Conservation (phyloP, 1,140 invertebrate genomes). For the Drosophila busckii region DNA sequence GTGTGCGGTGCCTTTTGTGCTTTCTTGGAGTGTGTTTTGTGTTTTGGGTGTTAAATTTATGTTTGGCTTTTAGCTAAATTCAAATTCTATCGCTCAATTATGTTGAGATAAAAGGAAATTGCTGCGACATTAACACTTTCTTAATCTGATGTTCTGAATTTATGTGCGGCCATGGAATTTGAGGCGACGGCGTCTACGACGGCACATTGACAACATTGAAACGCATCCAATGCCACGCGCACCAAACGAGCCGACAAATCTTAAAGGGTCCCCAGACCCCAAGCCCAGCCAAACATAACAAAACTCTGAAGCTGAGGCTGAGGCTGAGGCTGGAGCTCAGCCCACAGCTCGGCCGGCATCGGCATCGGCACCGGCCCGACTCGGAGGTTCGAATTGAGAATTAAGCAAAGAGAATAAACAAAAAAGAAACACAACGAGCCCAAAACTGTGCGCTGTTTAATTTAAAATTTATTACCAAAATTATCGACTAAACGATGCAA, state of each 20-base stretch:
- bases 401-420: background rate
- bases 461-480: constrained; percentile 78
- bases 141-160: constrained; percentile 77
- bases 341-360: too few relatives aligned
- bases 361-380: too few relatives aligned
- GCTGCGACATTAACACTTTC: constrained; percentile 77
- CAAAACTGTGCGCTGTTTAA: constrained; percentile 57
- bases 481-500: constrained; percentile 79
- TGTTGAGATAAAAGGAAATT: constrained; percentile 78
- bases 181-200: constrained; percentile 58
- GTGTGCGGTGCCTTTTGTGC: constrained; percentile 17
- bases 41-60: constrained; percentile 77
- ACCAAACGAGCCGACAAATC: constrained; percentile 36
- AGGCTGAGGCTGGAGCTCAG: constrained; percentile 2
- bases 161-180: constrained; percentile 73
- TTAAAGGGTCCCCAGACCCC: constrained; percentile 26
- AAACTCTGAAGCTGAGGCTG: background rate
- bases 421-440: constrained; percentile 11
- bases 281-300: background rate
- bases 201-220: constrained; percentile 9
- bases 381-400: background rate
- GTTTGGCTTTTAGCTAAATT: constrained; percentile 78
- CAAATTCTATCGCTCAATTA: constrained; percentile 78
- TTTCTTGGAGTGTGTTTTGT: constrained; percentile 41
- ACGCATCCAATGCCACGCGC: constrained; percentile 59